Base-by-base conservation (phyloP, 2,797 vertebrate genomes). In the Buceros bicornis region DNA sequence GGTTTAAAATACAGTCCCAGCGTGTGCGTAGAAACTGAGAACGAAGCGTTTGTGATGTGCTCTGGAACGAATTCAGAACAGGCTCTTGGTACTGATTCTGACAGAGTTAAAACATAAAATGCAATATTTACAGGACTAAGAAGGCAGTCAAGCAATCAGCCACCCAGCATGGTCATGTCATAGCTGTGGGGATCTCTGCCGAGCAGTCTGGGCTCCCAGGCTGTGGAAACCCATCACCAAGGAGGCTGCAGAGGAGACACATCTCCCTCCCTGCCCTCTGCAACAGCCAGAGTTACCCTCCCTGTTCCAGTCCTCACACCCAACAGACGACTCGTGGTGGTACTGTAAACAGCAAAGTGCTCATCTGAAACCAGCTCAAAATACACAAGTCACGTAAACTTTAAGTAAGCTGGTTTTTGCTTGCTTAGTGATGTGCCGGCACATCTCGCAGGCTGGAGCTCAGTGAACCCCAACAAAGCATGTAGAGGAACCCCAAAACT, bases 291-390 rank as follows among this genome's bases (percentile, higher is more conserved):
- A 24, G 72, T 37, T 61, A 16, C 79, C 48, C 70, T 42, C 9
- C 35, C 54, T 3, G 0, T 22, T 37, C 54, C 67, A 24, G 31
- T 33, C 40, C 48, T 18, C 45, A 2, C 43, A 29, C 33, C 11
- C 0, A 0, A 12, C 33, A 51, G 33, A 37, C 1, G 77, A 13
- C 47, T 83, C 47, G 2, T 1, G 13, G 21, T 88, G 9, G 29
- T 2, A 6, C 11, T 85, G 76, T 12, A 4, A 78, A 43, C 77
- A 67, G 70, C 4, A 0, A 19, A 31, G 57, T 10, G 8, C 58
- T 81, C 20, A 16, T 42, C 61, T 26, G 33, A 33, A 18, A 15
- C 33, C 42, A 16, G 93, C 87, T 92, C 35, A 82, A 94, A 91
- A 87, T n/a, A 58, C 50, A 33, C 42, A 5, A 13, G 56, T 8